Base-by-base conservation (phyloP, 1,140 invertebrate species). In the Tetragnatha versicolor region DNA sequence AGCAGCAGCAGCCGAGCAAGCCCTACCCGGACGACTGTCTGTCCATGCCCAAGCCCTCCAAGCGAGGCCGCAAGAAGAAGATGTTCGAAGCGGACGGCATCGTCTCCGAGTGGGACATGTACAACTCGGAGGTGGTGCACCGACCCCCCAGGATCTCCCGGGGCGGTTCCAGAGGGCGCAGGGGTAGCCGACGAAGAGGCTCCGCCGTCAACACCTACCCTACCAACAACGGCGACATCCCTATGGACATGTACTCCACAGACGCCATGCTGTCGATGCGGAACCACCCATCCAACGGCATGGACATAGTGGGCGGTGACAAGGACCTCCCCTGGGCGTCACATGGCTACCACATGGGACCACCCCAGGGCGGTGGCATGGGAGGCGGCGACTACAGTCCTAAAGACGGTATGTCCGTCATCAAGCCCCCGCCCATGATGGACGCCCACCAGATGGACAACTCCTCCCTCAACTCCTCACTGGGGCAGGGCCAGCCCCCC, bases 381-480 rank as follows among this genome's bases (percentile, higher is more conserved):
- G 53, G 51, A 2, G n/a, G 35, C 12, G 65, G 69, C 14, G 68
- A 79, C 27, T 33, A 39, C 17, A 22, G 31, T 20, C 37, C 69
- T 35, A 79, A 79, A 79, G 76, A 79, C 14, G 49, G 47, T 12
- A 79, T 79, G 76, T 79, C 76, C 27, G 76, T 79, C 20, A 79
- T 79, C 12, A 79, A 79, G 27, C 66, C 66, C 7, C 70, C 70
- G 45, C 58, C 58, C n/a, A 69, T 79, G 65, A 79, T 79, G 65
- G 76, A 79, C 10, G 20, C 76, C 1, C 66, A 69, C 35, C 27
- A 27, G 2, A 79, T 79, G 76, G 76, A 79, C 39, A 61, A 47
- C 47, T 68, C 76, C 1, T 60, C 76, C n/a, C 45, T 79, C 39
- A 77, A 65, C 37, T 49, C 27, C 65, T 49, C 17, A 63, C 25